Evolutionary conservation across 2,797 vertebrate species (phyloP).

Genomic region (Enoplosus armatus): DNA sequence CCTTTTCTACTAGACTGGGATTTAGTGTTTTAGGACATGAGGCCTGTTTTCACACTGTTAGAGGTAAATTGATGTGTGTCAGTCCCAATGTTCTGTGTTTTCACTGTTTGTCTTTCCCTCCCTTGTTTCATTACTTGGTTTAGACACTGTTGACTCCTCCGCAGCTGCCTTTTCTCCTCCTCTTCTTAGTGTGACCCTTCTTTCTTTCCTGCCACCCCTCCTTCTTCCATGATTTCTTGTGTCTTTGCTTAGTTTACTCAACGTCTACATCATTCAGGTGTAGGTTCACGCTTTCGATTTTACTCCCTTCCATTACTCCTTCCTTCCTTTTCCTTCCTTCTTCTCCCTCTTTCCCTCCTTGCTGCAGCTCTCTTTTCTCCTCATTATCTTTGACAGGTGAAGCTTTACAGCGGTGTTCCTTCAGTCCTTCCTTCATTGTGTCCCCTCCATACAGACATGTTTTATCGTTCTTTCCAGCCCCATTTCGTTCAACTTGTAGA

Average conservation of each 20-base stretch:
- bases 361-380: conserved; percentile 6
- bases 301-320: neutral
- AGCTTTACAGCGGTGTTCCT: conserved; percentile 29
- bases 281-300: neutral
- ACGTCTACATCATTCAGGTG: neutral
- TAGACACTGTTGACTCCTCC: neutral
- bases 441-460: conserved; percentile 10
- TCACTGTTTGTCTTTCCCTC: neutral
- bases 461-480: neutral
- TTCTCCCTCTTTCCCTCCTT: too few relatives aligned
- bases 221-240: neutral
- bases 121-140: conserved; percentile 2
- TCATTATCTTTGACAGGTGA: conserved; percentile 45
- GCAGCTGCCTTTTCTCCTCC: neutral
- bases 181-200: neutral
- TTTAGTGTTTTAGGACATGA: conserved; percentile 58
- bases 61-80: conserved; percentile 41
- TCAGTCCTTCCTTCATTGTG: conserved; percentile 5
- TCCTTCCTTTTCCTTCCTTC: neutral
- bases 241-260: conserved; percentile 1
- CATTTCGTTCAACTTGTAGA: neutral
- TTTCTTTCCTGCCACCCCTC: neutral
- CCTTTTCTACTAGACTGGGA: conserved; percentile 67
- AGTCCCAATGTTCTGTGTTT: neutral
- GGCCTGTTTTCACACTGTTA: conserved; percentile 33